Base-by-base conservation (phyloP, 2,888 invertebrate genomes). In the Polylopha cassiicola region DNA sequence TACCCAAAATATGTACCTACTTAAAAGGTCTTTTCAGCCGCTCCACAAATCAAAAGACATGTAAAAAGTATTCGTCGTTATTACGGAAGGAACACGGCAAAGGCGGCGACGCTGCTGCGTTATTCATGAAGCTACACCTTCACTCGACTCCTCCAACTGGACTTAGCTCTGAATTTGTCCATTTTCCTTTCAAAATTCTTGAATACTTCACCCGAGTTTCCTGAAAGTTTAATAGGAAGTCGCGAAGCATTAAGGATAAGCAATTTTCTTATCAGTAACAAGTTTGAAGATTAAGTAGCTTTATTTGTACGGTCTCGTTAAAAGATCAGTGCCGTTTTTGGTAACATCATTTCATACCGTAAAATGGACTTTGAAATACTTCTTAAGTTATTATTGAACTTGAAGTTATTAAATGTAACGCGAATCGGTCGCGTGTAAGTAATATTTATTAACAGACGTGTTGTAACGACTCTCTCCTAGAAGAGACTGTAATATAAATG, bases 71-170 rank as follows among this genome's bases (percentile, higher is more conserved):
- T 56, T 55, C 46, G 48, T 39, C 60, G 54, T 63, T 69, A 73
- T 72, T 68, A 67, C 65, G 58, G 60, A 47, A 48, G 42, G 56
- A 61, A 73, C 75, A 74, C 55, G 61, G 65, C 60, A 67, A 69
- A 71, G 76, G 75, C 73, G 73, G 68, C 57, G 64, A 59, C 61
- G 50, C 58, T 63, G 45, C 53, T 76, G 69, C 63, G 59, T 76
- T 75, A 76, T 76, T 76, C 76, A 76, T 76, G 70, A 73, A 58
- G 49, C 56, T 61, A 58, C 65, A 68, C 72, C 74, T 72, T 64
- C 59, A 51, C 54, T 58, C 47, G 31, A n/a, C n/a, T n/a, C n/a
- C n/a, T 44, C 38, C 58, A 58, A 64, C 61, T 66, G 69, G 70
- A 73, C 70, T 67, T 57, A 58, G 58, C 59, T 58, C 50, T 54